Percentiles rank a stretch among this genome's conserved stretches.
These are phyloP conservation scores for Toxonevra muliebris DNA, from an alignment of 2,888 invertebrate genomes.

Conservation along the genomic window DNA sequence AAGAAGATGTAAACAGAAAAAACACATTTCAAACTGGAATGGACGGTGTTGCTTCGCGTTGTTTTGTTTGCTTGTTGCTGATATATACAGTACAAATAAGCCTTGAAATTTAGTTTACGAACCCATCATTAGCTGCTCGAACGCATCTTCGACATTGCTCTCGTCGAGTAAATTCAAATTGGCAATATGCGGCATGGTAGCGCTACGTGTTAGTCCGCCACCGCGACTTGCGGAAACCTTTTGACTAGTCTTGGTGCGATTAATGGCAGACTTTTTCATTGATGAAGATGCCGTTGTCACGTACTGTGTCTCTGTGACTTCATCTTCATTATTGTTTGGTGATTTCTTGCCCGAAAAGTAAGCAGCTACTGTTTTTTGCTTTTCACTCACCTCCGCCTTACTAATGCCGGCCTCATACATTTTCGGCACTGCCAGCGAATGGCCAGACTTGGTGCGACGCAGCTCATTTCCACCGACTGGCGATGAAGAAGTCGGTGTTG, in stretches of 20 bases:
- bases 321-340: conserved; percentile 50
- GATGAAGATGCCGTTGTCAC: conserved; percentile 30
- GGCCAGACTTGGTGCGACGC: conserved; percentile 76
- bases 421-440: conserved; percentile 78
- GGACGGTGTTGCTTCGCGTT: conserved; percentile 33
- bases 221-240: conserved; percentile 65
- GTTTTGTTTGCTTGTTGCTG: background rate
- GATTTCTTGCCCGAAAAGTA: conserved; percentile 71
- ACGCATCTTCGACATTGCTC: conserved; percentile 86
- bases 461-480: conserved; percentile 56
- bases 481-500: conserved; percentile 54
- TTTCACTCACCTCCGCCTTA: conserved; percentile 74
- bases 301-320: background rate
- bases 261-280: conserved; percentile 58
- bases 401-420: conserved; percentile 82
- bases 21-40: conserved; percentile 38
- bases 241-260: conserved; percentile 67
- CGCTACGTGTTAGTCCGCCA: conserved; percentile 74
- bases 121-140: conserved; percentile 82
- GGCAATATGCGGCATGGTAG: conserved; percentile 79
- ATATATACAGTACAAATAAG: background rate
- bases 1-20: background rate
- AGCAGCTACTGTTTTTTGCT: conserved; percentile 78
- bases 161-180: conserved; percentile 76
- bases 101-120: conserved; percentile 44